Conservation (phyloP, 1,140 invertebrate species). For the Olivierus martensii region DNA sequence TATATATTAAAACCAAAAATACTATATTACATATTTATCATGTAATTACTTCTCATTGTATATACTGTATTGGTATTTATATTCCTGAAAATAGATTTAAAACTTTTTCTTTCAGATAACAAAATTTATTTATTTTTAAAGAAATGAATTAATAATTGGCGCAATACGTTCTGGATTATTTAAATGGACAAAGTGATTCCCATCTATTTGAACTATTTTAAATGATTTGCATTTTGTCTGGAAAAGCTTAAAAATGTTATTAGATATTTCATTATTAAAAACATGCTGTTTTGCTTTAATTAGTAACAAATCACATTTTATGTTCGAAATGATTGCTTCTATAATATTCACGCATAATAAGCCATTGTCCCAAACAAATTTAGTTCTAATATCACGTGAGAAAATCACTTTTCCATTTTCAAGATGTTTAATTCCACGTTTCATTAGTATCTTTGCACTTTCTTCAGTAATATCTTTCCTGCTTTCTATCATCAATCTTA, state of each 20-base stretch:
- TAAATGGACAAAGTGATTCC: conserved; percentile 71
- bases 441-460: conserved; percentile 12
- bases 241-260: conserved; percentile 16
- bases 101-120: too few relatives aligned
- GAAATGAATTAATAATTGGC: conserved; percentile 25
- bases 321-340: conserved; percentile 1
- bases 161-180: conserved; percentile 54
- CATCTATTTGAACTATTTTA: conserved; percentile 52
- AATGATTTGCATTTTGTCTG: conserved; percentile 29
- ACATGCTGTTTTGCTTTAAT: conserved; percentile 8
- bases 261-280: background rate
- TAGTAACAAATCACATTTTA: conserved; percentile 16
- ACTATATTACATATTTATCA: too few relatives aligned
- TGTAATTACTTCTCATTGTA: too few relatives aligned
- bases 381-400: conserved; percentile 12
- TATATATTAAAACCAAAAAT: too few relatives aligned
- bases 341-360: conserved; percentile 5
- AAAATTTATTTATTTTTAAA: too few relatives aligned
- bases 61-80: too few relatives aligned
- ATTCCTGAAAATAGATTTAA: too few relatives aligned
- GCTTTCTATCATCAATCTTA: conserved; percentile 20
- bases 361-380: conserved; percentile 1
- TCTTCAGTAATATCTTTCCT: conserved; percentile 14
- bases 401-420: conserved; percentile 8
- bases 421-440: conserved; percentile 8